Evolutionary conservation across 30 jellyfish, hydroid and myxozoan genomes (phyloP).

Genomic region (Catostylus mosaicus): DNA sequence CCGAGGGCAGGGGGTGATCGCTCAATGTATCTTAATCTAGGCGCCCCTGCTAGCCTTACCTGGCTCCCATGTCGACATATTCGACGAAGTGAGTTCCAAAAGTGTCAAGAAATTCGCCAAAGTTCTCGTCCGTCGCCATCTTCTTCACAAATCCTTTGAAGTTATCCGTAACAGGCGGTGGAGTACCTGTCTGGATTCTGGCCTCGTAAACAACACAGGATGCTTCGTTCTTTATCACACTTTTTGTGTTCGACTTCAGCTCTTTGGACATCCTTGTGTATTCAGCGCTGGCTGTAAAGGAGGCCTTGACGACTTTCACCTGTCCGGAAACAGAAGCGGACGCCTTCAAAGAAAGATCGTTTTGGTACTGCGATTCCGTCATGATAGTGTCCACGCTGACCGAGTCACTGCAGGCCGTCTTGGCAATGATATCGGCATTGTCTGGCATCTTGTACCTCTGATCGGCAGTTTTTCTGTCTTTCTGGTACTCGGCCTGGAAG

Average conservation of each 20-base stretch:
- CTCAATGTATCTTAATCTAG: background rate
- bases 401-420: slow-evolving; percentile 48
- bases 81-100: slow-evolving; percentile 61
- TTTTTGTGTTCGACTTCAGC: slow-evolving; percentile 39
- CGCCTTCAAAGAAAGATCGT: slow-evolving; percentile 31
- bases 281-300: slow-evolving; percentile 58
- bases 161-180: slow-evolving; percentile 51
- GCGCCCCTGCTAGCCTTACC: slow-evolving; percentile 12
- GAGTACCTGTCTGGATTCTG: slow-evolving; percentile 38
- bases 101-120: slow-evolving; percentile 33
- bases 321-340: slow-evolving; percentile 15
- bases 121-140: slow-evolving; percentile 3
- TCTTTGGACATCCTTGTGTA: slow-evolving; percentile 41
- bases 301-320: slow-evolving; percentile 18
- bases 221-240: slow-evolving; percentile 54
- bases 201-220: slow-evolving; percentile 50
- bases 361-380: slow-evolving; percentile 48
- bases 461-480: slow-evolving; percentile 36
- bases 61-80: slow-evolving; percentile 51
- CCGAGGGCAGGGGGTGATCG: background rate
- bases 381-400: slow-evolving; percentile 21
- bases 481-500: slow-evolving; percentile 18
- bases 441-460: slow-evolving; percentile 37
- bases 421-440: slow-evolving; percentile 28
- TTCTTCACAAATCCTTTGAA: slow-evolving; percentile 26